Evolutionary conservation across 2,888 invertebrate genomes (phyloP).

Genomic region (Hecatera dysodea): DNA sequence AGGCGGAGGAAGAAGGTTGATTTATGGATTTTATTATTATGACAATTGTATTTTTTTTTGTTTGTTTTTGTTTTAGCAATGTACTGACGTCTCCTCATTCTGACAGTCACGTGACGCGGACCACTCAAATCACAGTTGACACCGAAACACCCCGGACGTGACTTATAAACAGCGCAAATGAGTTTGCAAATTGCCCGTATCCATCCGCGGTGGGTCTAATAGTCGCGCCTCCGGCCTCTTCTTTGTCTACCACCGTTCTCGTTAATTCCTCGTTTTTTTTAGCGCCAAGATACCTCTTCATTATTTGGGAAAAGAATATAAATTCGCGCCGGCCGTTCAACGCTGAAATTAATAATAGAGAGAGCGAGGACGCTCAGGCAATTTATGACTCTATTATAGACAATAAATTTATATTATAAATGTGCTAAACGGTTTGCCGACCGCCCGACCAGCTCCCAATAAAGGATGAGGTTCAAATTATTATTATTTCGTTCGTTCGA

Average conservation of each 20-base stretch:
- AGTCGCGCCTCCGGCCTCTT: constrained; percentile 68
- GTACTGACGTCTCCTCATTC: not conserved
- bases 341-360: constrained; percentile 82
- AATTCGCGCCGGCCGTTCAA: constrained; percentile 71
- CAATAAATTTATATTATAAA: constrained; percentile 81
- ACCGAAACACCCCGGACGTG: constrained; percentile 61
- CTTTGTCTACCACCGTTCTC: constrained; percentile 75
- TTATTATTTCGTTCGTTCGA: constrained; percentile 50
- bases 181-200: constrained; percentile 78
- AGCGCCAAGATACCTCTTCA: constrained; percentile 76
- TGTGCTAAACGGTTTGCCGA: constrained; percentile 67
- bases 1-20: no score
- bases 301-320: constrained; percentile 81
- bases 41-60: no score
- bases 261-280: constrained; percentile 73
- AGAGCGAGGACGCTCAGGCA: constrained; percentile 67
- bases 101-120: constrained; percentile 22
- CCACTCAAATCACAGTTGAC: constrained; percentile 64
- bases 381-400: constrained; percentile 82
- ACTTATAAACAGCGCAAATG: constrained; percentile 80
- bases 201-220: constrained; percentile 71
- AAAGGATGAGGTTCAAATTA: constrained; percentile 48
- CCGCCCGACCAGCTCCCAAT: constrained; percentile 48
- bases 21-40: no score
- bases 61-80: no score